Evolutionary conservation across 1,140 invertebrate genomes (phyloP).

Genomic region (Drosophila hydei): DNA sequence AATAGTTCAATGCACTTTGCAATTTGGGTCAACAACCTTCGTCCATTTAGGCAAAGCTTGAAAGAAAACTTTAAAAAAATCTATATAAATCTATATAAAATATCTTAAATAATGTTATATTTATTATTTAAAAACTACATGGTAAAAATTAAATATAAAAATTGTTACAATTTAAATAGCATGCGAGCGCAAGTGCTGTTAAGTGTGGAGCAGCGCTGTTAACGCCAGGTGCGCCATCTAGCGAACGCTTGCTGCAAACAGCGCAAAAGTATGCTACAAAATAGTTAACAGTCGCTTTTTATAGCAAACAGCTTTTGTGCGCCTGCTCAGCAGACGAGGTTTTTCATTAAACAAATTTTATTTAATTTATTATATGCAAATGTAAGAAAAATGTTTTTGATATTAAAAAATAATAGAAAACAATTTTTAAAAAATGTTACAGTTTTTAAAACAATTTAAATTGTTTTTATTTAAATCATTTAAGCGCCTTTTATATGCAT

Average conservation of each 20-base stretch:
- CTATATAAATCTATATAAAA: background rate
- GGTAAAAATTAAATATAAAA: background rate
- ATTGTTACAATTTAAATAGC: background rate
- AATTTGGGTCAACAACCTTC: slow-evolving; percentile 82
- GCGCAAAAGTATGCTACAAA: slow-evolving; percentile 67
- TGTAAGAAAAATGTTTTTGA: background rate
- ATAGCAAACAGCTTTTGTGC: slow-evolving; percentile 45
- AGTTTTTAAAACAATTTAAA: no score
- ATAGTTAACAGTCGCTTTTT: background rate
- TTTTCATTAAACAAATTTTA: no score
- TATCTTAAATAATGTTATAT: background rate
- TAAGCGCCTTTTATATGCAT: no score
- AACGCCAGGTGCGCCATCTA: slow-evolving; percentile 20
- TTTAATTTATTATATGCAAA: background rate
- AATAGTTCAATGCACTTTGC: slow-evolving; percentile 80
- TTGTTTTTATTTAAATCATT: no score
- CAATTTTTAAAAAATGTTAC: no score
- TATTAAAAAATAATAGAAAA: background rate
- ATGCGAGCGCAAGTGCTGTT: slow-evolving; percentile 3
- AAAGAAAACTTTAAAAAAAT: background rate
- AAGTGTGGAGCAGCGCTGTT: slow-evolving; percentile 24
- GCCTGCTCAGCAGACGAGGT: background rate
- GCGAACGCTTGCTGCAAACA: background rate
- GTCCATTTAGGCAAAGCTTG: slow-evolving; percentile 58
- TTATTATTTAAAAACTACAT: background rate